Evolutionary conservation across 2,888 invertebrate genomes (phyloP).

Genomic region (Drosophila putrida): DNA sequence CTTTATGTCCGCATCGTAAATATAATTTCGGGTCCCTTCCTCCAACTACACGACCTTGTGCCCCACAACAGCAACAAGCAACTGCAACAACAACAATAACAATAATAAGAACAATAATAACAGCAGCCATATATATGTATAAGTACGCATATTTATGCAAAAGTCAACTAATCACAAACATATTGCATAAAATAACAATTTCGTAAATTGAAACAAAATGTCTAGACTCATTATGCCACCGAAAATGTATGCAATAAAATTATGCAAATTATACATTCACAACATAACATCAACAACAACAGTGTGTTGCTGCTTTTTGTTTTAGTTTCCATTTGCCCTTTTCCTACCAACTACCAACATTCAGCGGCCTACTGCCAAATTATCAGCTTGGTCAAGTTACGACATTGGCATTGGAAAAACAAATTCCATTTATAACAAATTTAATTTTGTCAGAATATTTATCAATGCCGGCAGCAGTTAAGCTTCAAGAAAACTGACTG

Average conservation of each 20-base stretch:
- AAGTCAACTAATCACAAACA: slow-evolving; percentile 74
- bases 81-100: not conserved
- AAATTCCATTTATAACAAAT: slow-evolving; percentile 39
- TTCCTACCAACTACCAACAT: slow-evolving; percentile 1
- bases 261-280: slow-evolving; percentile 67
- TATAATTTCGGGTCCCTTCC: slow-evolving; percentile 16
- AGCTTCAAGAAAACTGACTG: not conserved
- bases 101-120: not conserved
- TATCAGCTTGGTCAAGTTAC: slow-evolving; percentile 29
- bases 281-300: slow-evolving; percentile 22
- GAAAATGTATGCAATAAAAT: slow-evolving; percentile 70
- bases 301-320: slow-evolving; percentile 22
- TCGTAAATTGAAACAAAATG: slow-evolving; percentile 74
- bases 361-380: slow-evolving; percentile 11
- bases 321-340: slow-evolving; percentile 22
- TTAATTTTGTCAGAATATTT: slow-evolving; percentile 33
- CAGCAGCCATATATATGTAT: slow-evolving; percentile 11
- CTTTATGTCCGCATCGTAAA: slow-evolving; percentile 39
- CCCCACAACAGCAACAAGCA: not conserved
- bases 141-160: slow-evolving; percentile 66
- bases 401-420: slow-evolving; percentile 33
- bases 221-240: slow-evolving; percentile 77
- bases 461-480: not conserved
- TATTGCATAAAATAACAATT: slow-evolving; percentile 78
- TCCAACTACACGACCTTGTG: slow-evolving; percentile 2